A percentile compares a stretch with the other conserved stretches of the same genome.
Evolutionary conservation across 2,888 invertebrate genomes (phyloP).

Genomic region (Orthosia incerta): DNA sequence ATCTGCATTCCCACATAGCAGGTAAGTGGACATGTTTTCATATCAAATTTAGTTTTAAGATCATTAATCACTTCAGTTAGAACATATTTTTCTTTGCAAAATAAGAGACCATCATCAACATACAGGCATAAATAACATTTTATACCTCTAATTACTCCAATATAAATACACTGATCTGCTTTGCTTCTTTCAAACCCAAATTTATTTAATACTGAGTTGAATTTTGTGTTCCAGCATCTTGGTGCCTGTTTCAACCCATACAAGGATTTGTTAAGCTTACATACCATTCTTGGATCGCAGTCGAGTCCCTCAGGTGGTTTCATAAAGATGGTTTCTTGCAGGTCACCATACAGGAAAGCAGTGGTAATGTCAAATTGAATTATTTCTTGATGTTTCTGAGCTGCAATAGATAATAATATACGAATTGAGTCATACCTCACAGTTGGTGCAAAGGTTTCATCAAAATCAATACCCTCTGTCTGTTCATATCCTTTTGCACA

Average conservation of each 20-base stretch:
- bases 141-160: background rate
- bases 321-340: background rate
- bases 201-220: background rate
- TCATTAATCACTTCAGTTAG: too few species aligned
- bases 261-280: constrained; percentile 26
- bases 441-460: too few species aligned
- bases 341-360: constrained; percentile 12
- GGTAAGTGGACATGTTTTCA: too few species aligned
- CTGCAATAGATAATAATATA: too few species aligned
- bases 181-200: background rate
- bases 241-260: constrained; percentile 29
- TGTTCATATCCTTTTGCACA: too few species aligned
- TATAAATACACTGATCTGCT: constrained; percentile 1
- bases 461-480: too few species aligned
- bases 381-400: too few species aligned
- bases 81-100: too few species aligned
- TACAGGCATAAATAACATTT: background rate
- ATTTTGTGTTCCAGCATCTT: constrained; percentile 1
- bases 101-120: too few species aligned
- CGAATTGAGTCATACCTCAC: too few species aligned
- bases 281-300: constrained; percentile 1
- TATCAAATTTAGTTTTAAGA: too few species aligned
- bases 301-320: constrained; percentile 7
- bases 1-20: too few species aligned
- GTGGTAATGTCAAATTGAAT: constrained; percentile 6